Evolutionary conservation across 1,140 invertebrate species (phyloP).

Genomic region (Drosophila kikkawai): DNA sequence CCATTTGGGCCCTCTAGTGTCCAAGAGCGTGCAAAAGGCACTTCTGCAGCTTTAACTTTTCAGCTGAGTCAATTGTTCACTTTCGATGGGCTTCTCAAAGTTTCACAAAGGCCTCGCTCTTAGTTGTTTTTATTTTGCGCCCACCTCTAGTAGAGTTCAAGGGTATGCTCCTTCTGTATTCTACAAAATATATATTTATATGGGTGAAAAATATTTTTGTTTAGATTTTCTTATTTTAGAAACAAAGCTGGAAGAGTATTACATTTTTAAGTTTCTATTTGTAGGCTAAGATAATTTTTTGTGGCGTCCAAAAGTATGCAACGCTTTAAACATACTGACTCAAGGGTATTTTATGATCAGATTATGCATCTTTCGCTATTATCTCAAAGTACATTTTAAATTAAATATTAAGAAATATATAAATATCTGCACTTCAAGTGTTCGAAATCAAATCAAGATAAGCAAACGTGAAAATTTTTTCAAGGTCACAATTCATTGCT

Average conservation of each 20-base stretch:
- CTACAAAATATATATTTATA: not conserved
- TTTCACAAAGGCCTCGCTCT: conserved; percentile 11
- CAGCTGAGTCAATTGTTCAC: conserved; percentile 39
- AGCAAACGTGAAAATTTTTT: not conserved
- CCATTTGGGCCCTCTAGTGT: conserved; percentile 22
- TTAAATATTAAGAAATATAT: not conserved
- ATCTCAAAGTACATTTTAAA: not conserved
- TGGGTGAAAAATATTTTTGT: not conserved
- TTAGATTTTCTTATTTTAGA: not conserved
- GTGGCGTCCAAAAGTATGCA: not conserved
- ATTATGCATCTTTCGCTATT: too few species aligned
- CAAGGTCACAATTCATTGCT: not conserved
- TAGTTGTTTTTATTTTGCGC: not conserved
- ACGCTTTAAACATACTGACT: not conserved
- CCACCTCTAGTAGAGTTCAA: not conserved
- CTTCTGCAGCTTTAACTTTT: conserved; percentile 52
- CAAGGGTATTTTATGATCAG: not conserved
- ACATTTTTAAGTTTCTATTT: not conserved
- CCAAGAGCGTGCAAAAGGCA: conserved; percentile 53
- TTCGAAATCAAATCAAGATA: not conserved
- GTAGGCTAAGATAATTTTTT: not conserved
- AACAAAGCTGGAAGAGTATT: not conserved
- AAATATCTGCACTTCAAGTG: too few species aligned
- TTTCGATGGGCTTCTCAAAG: conserved; percentile 26
- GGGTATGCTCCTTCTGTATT: not conserved